Conservation (phyloP, 1,140 invertebrate species). For the Lutraria rhynchaena region DNA sequence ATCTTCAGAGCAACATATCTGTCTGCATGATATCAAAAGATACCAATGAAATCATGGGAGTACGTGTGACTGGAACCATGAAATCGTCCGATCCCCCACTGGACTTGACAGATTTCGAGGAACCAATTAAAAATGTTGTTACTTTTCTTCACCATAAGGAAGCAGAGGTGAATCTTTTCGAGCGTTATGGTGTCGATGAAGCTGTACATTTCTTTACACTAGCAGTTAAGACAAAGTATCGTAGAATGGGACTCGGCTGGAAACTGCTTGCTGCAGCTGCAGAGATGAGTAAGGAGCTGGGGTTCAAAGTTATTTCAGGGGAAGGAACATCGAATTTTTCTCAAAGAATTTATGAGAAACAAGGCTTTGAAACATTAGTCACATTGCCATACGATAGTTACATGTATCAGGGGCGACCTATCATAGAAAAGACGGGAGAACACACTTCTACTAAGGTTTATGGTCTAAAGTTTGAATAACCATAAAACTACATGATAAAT, state of each 20-base stretch:
- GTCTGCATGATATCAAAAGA: constrained; percentile 21
- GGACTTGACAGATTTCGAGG: constrained; percentile 14
- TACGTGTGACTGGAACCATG: constrained; percentile 20
- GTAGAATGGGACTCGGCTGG: constrained; percentile 34
- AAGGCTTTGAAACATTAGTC: constrained; percentile 24
- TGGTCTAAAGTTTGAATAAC: constrained; percentile 14
- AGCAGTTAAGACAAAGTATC: constrained; percentile 37
- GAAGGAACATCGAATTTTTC: constrained; percentile 49
- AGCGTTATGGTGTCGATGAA: constrained; percentile 39
- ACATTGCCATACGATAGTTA: constrained; percentile 45
- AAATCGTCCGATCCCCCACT: constrained; percentile 1
- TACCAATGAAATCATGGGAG: constrained; percentile 24
- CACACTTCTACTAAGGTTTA: constrained; percentile 47
- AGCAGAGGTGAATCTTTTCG: constrained; percentile 29
- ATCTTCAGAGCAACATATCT: constrained; percentile 6
- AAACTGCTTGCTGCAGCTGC: constrained; percentile 25
- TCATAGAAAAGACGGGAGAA: constrained; percentile 9
- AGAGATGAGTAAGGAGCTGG: constrained; percentile 22
- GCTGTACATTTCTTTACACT: constrained; percentile 43
- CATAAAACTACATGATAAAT: too few species aligned
- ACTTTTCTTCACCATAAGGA: constrained; percentile 15
- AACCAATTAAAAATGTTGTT: neutral
- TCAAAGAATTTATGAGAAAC: constrained; percentile 37
- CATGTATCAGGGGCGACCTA: constrained; percentile 32
- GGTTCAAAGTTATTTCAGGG: constrained; percentile 37